Evolutionary conservation across 2,888 invertebrate genomes (phyloP), one percentile per base, ranked within the genome.

Genomic region (Gryllus longicercus): DNA sequence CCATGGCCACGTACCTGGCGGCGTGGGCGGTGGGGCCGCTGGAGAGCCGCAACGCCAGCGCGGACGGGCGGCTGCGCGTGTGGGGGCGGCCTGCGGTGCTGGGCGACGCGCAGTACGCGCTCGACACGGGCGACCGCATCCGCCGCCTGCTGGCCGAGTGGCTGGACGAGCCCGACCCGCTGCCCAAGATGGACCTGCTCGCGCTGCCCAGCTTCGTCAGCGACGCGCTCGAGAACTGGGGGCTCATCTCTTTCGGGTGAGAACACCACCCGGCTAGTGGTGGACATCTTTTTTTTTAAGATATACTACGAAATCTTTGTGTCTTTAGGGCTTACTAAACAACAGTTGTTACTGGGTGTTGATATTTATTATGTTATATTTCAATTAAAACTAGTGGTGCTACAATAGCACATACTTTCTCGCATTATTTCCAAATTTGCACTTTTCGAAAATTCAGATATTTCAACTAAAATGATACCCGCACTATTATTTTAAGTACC

Each of bases 191-290:
- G 78, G 94, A 94, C 86, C 89, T 94, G 86, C 91, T 94, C 0
- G 92, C 93, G 0, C 89, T 94, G 77, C 93, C 94, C 0, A 92
- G 93, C 85, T 93, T 93, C 85, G 90, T 91, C 2, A 93, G 92
- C 82, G 89, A 89, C 25, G 93, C 92, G 16, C 93, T 93, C 93
- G 93, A 91, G 85, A 91, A 92, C 84, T 91, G 91, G 91, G 91
- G 92, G 1, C 84, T 91, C 49, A 90, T 91, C 76, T 89, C 90
- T n/a, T 91, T 90, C 86, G 86, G 87, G 88, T 89, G 83, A 85
- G 85, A 83, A 21, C 21, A 21, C 21, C 21, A 21, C 51, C 18
- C 75, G 16, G 25, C 25, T 25, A 25, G 2, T 25, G 25, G 25
- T 25, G 25, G 25, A 25, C 25, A 25, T 25, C 25, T 25, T 38